Evolutionary conservation across 2,113 vertebrate genomes (phyloP).

Genomic region (Syrrhaptes paradoxus): DNA sequence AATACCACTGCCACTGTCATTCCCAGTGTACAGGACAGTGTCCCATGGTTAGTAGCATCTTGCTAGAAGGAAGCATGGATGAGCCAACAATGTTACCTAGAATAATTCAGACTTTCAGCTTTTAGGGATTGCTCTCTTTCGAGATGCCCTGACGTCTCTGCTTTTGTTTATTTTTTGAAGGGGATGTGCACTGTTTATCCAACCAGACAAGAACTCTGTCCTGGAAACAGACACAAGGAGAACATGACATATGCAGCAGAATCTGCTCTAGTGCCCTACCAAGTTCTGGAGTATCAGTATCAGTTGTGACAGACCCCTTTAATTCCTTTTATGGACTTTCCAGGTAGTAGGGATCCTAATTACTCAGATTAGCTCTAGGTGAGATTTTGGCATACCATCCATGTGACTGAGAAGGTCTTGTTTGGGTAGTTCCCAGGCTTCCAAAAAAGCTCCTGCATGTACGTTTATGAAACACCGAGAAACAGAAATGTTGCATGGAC

Average conservation of each 20-base stretch:
- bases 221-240: background rate
- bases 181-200: background rate
- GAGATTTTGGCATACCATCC: background rate
- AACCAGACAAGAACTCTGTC: background rate
- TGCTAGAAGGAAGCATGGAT: background rate
- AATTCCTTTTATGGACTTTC: background rate
- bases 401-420: background rate
- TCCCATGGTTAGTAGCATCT: fast-evolving
- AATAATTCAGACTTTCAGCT: background rate
- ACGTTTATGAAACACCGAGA: background rate
- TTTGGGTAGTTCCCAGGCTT: background rate
- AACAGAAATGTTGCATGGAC: background rate
- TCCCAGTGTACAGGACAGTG: background rate
- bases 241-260: background rate
- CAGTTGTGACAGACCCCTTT: background rate
- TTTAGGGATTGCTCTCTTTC: background rate
- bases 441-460: background rate
- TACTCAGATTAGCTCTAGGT: background rate
- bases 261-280: background rate
- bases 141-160: background rate
- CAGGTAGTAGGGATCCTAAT: background rate
- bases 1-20: background rate
- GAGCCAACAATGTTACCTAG: background rate
- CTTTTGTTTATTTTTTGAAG: background rate
- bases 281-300: background rate